phyloP scores from a whole-genome alignment of 2,797 vertebrate species.

The Paedocypris micromegethes region DNA sequence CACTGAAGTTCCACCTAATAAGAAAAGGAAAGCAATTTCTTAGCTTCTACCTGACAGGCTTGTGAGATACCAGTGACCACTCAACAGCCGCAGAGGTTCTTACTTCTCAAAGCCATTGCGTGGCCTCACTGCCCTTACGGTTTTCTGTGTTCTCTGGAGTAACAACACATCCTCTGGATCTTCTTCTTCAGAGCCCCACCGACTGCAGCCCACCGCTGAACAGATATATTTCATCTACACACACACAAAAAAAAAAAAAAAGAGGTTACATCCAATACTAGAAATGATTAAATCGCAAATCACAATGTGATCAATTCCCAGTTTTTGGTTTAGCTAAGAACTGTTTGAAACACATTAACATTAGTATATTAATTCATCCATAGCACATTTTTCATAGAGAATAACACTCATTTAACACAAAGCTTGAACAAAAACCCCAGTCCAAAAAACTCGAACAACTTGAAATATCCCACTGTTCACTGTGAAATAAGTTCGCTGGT shows the following conservation, averaged over 20 bases:
- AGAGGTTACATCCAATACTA: constrained; percentile 17
- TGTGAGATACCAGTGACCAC: background rate
- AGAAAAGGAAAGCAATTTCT: background rate
- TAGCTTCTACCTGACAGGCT: background rate
- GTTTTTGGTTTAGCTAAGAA: no score
- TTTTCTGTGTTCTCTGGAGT: constrained; percentile 93
- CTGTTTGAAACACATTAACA: no score
- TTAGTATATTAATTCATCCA: no score
- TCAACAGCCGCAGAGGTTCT: constrained; percentile 46
- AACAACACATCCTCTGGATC: constrained; percentile 86
- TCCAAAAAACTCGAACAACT: no score
- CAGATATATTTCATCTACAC: constrained; percentile 90
- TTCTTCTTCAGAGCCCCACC: constrained; percentile 79
- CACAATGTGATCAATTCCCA: no score
- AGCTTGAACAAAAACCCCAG: no score
- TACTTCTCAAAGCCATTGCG: constrained; percentile 93
- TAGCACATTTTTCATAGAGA: no score
- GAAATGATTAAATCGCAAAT: constrained; percentile 11
- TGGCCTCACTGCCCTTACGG: constrained; percentile 88
- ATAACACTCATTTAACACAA: no score
- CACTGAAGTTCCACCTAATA: constrained; percentile 97
- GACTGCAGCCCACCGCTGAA: constrained; percentile 88
- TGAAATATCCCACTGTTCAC: no score
- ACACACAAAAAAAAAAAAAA: constrained; percentile 28
- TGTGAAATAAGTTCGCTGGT: no score